phyloP scores from a whole-genome alignment of 2,113 vertebrate species.

The Peromyscus polionotus region DNA sequence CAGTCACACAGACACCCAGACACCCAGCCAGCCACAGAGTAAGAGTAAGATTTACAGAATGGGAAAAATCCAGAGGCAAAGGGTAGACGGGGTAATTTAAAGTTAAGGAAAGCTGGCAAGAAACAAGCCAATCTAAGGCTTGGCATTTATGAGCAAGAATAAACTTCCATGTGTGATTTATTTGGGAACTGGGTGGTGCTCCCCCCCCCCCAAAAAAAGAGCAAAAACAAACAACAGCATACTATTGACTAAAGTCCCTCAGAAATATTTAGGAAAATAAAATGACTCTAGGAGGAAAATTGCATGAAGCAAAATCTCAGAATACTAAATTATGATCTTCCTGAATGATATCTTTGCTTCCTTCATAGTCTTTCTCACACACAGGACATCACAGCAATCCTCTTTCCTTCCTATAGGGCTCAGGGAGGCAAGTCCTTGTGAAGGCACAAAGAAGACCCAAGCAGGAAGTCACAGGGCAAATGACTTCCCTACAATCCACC shows the following conservation, averaged over 20 bases:
- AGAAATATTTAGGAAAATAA: not conserved
- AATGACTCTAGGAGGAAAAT: conserved; percentile 51
- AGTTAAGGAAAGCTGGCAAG: no score
- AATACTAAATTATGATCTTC: not conserved
- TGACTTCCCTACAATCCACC: not conserved
- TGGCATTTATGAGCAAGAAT: no score
- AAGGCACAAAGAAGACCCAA: not conserved
- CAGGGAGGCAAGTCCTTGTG: not conserved
- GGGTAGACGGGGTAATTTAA: no score
- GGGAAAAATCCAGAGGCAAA: no score
- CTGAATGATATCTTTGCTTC: not conserved
- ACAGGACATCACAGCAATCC: fast-evolving
- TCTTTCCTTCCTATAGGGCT: not conserved
- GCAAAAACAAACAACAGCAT: no score
- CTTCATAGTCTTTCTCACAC: not conserved
- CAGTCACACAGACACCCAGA: no score
- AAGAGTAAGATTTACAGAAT: no score
- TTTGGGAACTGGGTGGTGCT: no score
- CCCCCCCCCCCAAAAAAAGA: no score
- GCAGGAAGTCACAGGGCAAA: not conserved
- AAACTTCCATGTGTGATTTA: no score
- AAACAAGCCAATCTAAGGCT: no score
- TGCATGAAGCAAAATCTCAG: conserved; percentile 17
- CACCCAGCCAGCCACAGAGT: no score
- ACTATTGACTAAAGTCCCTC: not conserved